A percentile compares a stretch with the other conserved stretches of the same genome.
Conservation (phyloP, 2,888 invertebrate species). For the Torymus aiolomorphi region DNA sequence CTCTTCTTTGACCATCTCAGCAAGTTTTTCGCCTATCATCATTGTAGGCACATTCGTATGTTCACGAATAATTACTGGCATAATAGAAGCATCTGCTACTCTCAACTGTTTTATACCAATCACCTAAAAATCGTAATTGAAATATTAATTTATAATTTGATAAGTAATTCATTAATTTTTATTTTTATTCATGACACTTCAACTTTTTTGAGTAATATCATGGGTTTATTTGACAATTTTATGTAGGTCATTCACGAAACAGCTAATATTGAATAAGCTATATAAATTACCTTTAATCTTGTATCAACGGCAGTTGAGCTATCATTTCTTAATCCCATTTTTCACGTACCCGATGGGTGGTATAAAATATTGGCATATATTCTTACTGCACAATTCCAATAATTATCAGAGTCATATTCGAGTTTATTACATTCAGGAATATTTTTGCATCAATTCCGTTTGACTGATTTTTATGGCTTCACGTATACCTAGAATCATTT, state of each 20-base stretch:
- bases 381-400: constrained; percentile 81
- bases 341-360: constrained; percentile 80
- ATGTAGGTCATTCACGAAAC: constrained; percentile 76
- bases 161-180: too few relatives aligned
- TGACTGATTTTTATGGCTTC: constrained; percentile 75
- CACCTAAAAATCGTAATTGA: too few relatives aligned
- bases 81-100: constrained; percentile 83
- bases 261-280: constrained; percentile 19
- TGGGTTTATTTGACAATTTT: too few relatives aligned
- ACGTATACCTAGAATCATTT: constrained; percentile 78
- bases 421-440: constrained; percentile 77
- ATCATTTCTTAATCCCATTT: too few relatives aligned
- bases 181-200: too few relatives aligned
- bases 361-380: constrained; percentile 79
- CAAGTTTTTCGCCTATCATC: constrained; percentile 85
- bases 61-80: constrained; percentile 81
- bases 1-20: constrained; percentile 79
- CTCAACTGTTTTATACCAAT: constrained; percentile 79
- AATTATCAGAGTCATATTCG: constrained; percentile 76
- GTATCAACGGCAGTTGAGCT: too few relatives aligned
- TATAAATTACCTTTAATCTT: too few relatives aligned
- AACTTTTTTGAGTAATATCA: too few relatives aligned
- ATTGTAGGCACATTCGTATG: constrained; percentile 84
- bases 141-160: too few relatives aligned
- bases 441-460: constrained; percentile 77